Percentiles rank a stretch among this genome's conserved stretches.
Evolutionary conservation across 2,888 invertebrate species (phyloP).

Genomic region (Pammene aurita): DNA sequence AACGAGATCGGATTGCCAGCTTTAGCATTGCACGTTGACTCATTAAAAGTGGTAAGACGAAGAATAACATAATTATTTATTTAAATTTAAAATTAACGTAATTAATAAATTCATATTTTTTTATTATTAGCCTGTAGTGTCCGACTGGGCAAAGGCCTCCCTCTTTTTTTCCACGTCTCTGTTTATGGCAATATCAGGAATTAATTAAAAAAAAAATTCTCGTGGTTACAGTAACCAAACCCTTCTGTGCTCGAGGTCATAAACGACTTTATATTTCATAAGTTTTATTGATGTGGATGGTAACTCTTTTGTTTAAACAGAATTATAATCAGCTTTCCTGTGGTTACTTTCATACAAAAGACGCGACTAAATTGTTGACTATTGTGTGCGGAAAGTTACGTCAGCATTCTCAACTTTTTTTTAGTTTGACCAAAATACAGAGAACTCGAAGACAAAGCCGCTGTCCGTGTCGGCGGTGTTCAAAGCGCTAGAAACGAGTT

Average conservation of each 20-base stretch:
- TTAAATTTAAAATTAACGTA: background rate
- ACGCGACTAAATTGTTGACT: constrained; percentile 15
- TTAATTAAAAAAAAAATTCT: too few species aligned
- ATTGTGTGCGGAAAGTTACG: constrained; percentile 10
- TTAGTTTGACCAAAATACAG: constrained; percentile 46
- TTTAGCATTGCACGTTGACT: constrained; percentile 47
- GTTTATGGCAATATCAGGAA: too few species aligned
- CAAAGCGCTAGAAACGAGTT: constrained; percentile 56
- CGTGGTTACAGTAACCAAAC: too few species aligned
- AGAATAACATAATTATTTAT: background rate
- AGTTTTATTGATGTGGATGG: too few species aligned
- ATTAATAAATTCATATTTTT: too few species aligned
- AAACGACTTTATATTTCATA: too few species aligned
- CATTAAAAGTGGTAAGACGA: constrained; percentile 50
- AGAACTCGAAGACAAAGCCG: constrained; percentile 44
- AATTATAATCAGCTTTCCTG: background rate
- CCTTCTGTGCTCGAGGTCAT: too few species aligned
- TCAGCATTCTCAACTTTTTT: constrained; percentile 39
- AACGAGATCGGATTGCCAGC: constrained; percentile 55
- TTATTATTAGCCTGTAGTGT: too few species aligned
- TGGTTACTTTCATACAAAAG: constrained; percentile 17
- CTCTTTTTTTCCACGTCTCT: too few species aligned
- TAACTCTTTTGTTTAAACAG: too few species aligned
- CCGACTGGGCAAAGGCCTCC: too few species aligned
- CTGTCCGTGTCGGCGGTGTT: constrained; percentile 53